Evolutionary conservation across 2,797 vertebrate species (phyloP), one percentile per base, ranked within the genome.

Genomic region (Phrynocephalus forsythii): DNA sequence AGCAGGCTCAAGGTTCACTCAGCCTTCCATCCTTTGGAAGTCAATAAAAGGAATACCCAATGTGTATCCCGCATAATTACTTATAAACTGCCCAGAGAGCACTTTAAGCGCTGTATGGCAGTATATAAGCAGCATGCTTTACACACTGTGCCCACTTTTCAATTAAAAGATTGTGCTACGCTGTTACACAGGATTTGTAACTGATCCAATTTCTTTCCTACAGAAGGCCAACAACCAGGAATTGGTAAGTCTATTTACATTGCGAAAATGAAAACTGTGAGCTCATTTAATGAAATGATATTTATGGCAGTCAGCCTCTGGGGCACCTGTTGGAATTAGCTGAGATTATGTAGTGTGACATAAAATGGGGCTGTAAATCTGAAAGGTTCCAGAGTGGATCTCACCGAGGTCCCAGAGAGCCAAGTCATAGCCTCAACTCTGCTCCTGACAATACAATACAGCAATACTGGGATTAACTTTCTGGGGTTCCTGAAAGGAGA

Each of bases 171-270:
- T 72, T 80, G 3, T 0, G 5, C 16, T n/a, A 75, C 11, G 30
- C 44, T 71, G 0, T 86, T 77, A 56, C 33, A 66, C 13, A 91
- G 7, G 91, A 0, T 68, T 15, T 72, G 1, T 86, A 56, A 0
- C 22, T 83, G 30, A 9, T 92, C 87, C 52, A 6, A 22, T 92
- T 72, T 94, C n/a, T 88, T 89, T 91, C 85, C 93, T 48, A 22
- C 82, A 96, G 95, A 92, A 71, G 89, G 92, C 76, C 93, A 95
- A 80, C 94, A 72, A 77, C 91, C 93, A 48, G 56, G 3, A 87
- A 89, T 0, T 26, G 94, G 94, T 96, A 92, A 93, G 94, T 94
- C 44, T 71, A 67, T 13, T 38, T 79, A 85, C 66, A 4, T 16
- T 68, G 83, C 6, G 28, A 0, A 2, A 69, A 66, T 63, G 13